Evolutionary conservation across 2,113 vertebrate genomes (phyloP).

Genomic region (Conger conger): DNA sequence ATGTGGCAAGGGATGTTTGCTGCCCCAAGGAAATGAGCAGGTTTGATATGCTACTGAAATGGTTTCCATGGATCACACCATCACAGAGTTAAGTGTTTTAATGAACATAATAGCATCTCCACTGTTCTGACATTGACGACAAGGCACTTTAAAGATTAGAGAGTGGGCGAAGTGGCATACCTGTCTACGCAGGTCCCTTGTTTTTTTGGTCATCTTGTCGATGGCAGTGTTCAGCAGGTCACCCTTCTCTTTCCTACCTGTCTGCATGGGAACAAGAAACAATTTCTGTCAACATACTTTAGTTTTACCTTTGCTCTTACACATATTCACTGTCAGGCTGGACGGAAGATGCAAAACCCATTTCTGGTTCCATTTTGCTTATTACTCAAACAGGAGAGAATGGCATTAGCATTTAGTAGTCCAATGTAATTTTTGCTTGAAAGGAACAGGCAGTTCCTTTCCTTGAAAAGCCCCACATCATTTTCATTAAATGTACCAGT

Average conservation of each 20-base stretch:
- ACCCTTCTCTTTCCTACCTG: constrained; percentile 81
- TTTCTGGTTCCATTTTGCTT: neutral
- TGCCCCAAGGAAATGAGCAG: neutral
- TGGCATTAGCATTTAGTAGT: too few species aligned
- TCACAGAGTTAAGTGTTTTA: neutral
- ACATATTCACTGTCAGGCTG: neutral
- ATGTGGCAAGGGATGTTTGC: neutral
- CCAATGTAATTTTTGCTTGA: too few species aligned
- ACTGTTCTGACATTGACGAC: neutral
- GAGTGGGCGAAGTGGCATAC: constrained; percentile 48
- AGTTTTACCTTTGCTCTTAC: neutral
- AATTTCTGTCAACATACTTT: neutral
- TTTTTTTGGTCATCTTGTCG: constrained; percentile 86
- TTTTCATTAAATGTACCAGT: neutral
- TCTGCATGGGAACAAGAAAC: constrained; percentile 57
- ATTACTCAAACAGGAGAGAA: neutral
- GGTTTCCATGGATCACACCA: neutral
- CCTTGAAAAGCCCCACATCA: neutral
- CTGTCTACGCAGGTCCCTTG: constrained; percentile 81
- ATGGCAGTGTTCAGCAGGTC: constrained; percentile 81
- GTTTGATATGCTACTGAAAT: neutral
- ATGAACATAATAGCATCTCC: neutral
- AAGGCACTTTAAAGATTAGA: too few species aligned
- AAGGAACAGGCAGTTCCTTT: neutral
- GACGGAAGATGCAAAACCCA: neutral